Base-by-base conservation (phyloP, 2,113 vertebrate genomes). In the Cynopterus brachyotis region DNA sequence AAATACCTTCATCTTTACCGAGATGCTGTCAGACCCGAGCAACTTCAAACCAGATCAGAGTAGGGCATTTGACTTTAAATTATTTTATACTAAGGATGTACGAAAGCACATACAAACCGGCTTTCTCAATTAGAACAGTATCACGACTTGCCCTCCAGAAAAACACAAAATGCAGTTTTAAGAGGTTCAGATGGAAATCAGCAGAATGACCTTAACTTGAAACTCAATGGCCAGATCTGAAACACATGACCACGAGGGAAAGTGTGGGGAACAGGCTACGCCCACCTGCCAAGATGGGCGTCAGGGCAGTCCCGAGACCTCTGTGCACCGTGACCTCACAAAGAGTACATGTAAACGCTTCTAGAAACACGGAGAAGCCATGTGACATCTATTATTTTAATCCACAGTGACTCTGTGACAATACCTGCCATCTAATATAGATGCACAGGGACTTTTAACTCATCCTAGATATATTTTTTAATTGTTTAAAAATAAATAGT, bases 401-500 rank as follows among this genome's bases (percentile, higher is more conserved):
- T 6, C 88, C 83, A 96, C 66, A 93, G 88, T 60, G 69, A 96
- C 90, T 94, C 95, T 94, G 82, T 69, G 95, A 90, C 85, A 78
- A 82, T 35, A 80, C 94, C 90, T 89, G 91, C 80, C 96, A 97
- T 91, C 94, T 95, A 93, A 96, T 70, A 78, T 78, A 91, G 95
- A 96, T 59, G 92, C 85, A 91, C 79, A 85, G 85, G 91, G 72
- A 92, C 91, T 89, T 97, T 78, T 89, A 93, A 92, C 88, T 97
- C 91, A 97, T 85, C 95, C 92, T 91, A 97, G 84, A 96, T 91
- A 90, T 94, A 96, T 45, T 85, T 96, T 96, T 97, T 50, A 90
- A 57, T 91, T 97, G 92, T 96, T 98, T 97, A 98, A 98, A 98
- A 97, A 98, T 97, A 97, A 97, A 95, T 97, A 95, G 83, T 97